Percentiles rank a stretch among this genome's conserved stretches.
Conservation (phyloP, 2,888 invertebrate species). For the Argynnis bischoffii region DNA sequence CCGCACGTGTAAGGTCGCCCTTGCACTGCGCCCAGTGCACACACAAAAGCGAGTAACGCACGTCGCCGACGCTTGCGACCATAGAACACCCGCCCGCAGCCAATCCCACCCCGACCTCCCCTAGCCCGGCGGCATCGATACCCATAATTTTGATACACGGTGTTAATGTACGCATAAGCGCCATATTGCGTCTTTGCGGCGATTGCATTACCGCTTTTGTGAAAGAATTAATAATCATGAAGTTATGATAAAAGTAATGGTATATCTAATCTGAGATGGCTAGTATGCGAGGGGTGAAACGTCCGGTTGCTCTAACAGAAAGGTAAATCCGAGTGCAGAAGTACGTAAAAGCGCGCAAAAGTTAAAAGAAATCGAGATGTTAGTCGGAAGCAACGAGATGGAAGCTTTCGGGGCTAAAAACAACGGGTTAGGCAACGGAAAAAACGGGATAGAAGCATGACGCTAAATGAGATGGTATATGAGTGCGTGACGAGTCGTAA, state of each 20-base stretch:
- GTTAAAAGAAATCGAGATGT: slow-evolving; percentile 69
- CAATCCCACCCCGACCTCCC: slow-evolving; percentile 45
- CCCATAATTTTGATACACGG: slow-evolving; percentile 62
- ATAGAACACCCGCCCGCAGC: slow-evolving; percentile 59
- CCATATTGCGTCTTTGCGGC: slow-evolving; percentile 72
- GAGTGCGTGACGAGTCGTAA: slow-evolving; percentile 59
- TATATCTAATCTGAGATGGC: slow-evolving; percentile 61
- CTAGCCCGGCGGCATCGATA: slow-evolving; percentile 44
- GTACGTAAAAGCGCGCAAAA: slow-evolving; percentile 71
- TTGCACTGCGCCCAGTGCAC: slow-evolving; percentile 81
- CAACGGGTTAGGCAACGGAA: slow-evolving; percentile 79
- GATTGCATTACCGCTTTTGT: slow-evolving; percentile 83
- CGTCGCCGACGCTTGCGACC: slow-evolving; percentile 70
- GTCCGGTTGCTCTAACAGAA: slow-evolving; percentile 60
- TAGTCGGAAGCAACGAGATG: slow-evolving; percentile 79
- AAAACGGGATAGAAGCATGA: slow-evolving; percentile 75
- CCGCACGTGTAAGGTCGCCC: slow-evolving; percentile 76
- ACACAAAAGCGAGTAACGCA: slow-evolving; percentile 83
- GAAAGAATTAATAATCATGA: slow-evolving; percentile 79
- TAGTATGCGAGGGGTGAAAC: slow-evolving; percentile 61
- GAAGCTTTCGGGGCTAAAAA: slow-evolving; percentile 69
- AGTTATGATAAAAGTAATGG: slow-evolving; percentile 68
- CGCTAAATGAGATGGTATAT: slow-evolving; percentile 65
- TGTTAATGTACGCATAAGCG: slow-evolving; percentile 51
- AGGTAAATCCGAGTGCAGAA: slow-evolving; percentile 69